Base-by-base conservation (phyloP, 2,888 invertebrate species). In the Deroplatys truncata region DNA sequence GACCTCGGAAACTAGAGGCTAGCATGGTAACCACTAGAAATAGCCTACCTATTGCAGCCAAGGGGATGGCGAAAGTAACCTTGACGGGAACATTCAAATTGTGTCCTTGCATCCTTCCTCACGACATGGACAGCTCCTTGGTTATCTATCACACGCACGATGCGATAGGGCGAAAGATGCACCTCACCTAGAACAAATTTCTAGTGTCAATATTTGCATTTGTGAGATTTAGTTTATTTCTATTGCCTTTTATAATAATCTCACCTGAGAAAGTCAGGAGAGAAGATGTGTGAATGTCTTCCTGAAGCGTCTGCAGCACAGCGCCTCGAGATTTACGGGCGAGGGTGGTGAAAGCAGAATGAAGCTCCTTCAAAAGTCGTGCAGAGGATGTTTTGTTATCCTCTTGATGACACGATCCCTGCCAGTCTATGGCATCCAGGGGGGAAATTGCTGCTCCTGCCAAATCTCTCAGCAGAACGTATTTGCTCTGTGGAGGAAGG, bases 41-140 rank as follows among this genome's bases (percentile, higher is more conserved):
- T 20, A 83, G 29, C 86, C 91, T 92, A 94, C 94, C 94, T 94
- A 89, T 96, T 96, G 92, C 97, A 97, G 91, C 96, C 96, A 85
- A 96, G 95, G 0, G 97, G 97, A 92, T 97, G 96, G 82, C 96
- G 96, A 93, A 96, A 97, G 93, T 96, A 97, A 0, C 97, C 97
- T 93, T 97, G 97, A 82, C 96, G 94, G 7, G 96, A 95, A 92
- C 97, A 97, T 84, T 95, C 95, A 92, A 97, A 97, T 93, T 96
- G 96, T 0, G 96, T 97, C 91, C 96, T 95, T 0, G 96, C 96
- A 91, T 96, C 96, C 95, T 96, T 96, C 93, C 96, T 94, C 31
- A 96, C 95, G 16, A 95, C 96, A 92, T 96, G 96, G 88, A 97
- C 96, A 90, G 96, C 95, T 28, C 97, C 97, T 91, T 96, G 95